A percentile compares a stretch with the other conserved stretches of the same genome.
These are phyloP conservation scores for Centropus unirufus DNA, from an alignment of 2,113 vertebrate genomes.

Conservation along the genomic window DNA sequence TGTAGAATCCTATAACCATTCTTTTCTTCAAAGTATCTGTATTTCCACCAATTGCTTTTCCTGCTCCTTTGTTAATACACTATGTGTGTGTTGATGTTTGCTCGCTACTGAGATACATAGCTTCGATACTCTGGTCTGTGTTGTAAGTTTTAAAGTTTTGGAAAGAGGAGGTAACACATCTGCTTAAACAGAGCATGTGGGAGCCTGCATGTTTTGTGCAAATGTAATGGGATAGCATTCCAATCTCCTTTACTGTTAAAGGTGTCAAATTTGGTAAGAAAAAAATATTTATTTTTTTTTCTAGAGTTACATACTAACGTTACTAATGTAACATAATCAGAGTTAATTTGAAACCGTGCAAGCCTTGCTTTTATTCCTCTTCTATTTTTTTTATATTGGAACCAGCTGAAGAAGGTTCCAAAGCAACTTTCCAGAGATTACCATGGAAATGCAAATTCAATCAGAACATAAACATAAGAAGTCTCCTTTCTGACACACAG, in stretches of 20 bases:
- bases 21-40: not conserved
- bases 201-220: not conserved
- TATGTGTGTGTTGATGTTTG: not conserved
- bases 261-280: not conserved
- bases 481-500: not conserved
- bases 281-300: not conserved
- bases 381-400: not conserved
- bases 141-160: not conserved
- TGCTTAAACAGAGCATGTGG: not conserved
- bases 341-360: not conserved
- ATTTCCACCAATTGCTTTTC: not conserved
- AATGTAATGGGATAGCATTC: not conserved
- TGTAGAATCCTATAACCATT: not conserved
- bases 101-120: not conserved
- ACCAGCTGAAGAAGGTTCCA: not conserved
- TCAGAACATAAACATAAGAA: not conserved
- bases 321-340: not conserved
- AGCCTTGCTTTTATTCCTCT: not conserved
- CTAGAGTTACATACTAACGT: not conserved
- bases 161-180: not conserved
- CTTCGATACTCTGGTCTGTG: not conserved
- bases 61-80: not conserved
- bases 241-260: not conserved
- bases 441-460: not conserved
- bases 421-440: not conserved